These are phyloP conservation scores for Pentamera pediparva DNA, from an alignment of 53 echinoderm and acorn worm genomes.

Conservation along the genomic window DNA sequence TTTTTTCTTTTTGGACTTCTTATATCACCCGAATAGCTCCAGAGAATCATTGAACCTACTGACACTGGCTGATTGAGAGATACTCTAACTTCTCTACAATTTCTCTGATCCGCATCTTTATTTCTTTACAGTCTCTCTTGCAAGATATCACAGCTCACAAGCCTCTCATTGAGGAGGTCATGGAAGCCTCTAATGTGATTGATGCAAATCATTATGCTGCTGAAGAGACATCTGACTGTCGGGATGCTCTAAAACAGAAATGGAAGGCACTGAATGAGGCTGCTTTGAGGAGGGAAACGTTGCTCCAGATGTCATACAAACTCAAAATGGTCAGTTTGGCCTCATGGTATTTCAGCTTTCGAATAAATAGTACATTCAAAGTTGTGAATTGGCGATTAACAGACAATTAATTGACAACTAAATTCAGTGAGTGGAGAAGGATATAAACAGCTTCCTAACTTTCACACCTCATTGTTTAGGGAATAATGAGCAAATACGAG, in stretches of 20 bases:
- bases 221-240: constrained; percentile 42
- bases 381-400: too few relatives aligned
- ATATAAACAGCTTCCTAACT: too few relatives aligned
- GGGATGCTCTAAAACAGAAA: constrained; percentile 34
- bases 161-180: constrained; percentile 56
- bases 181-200: constrained; percentile 47
- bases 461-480: too few relatives aligned
- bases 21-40: too few relatives aligned
- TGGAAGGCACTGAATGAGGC: constrained; percentile 62
- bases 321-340: neutral
- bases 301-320: constrained; percentile 11
- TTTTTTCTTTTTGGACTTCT: too few relatives aligned
- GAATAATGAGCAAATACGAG: too few relatives aligned
- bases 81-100: too few relatives aligned
- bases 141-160: constrained; percentile 77
- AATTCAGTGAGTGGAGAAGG: too few relatives aligned
- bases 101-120: neutral
- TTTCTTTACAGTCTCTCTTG: constrained; percentile 45
- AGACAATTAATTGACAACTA: too few relatives aligned
- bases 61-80: too few relatives aligned
- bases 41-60: too few relatives aligned
- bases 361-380: too few relatives aligned
- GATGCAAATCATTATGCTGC: constrained; percentile 64
- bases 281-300: constrained; percentile 46
- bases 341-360: neutral